Conservation (phyloP, 2,888 invertebrate genomes). For the Drosophila nigritarsus region DNA sequence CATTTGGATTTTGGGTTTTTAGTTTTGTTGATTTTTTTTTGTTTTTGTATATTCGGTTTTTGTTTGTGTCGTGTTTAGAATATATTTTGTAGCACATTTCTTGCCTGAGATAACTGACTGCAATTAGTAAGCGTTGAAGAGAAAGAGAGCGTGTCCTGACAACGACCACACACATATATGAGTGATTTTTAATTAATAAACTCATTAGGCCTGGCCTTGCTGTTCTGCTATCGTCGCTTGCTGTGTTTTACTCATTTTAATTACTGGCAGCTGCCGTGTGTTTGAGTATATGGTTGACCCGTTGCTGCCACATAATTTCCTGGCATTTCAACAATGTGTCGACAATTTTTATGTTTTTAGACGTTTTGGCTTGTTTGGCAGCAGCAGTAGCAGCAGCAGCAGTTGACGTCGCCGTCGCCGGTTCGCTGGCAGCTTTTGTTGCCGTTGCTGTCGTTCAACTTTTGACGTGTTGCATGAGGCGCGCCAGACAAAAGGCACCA, state of each 20-base stretch:
- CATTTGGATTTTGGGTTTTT: neutral
- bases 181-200: slow-evolving; percentile 79
- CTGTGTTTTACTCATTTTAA: slow-evolving; percentile 72
- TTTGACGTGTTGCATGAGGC: slow-evolving; percentile 75
- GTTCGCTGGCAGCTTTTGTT: slow-evolving; percentile 68
- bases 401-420: slow-evolving; percentile 53
- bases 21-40: neutral
- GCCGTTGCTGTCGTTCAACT: slow-evolving; percentile 78
- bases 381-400: slow-evolving; percentile 17
- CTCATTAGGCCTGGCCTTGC: slow-evolving; percentile 68
- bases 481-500: slow-evolving; percentile 60
- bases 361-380: slow-evolving; percentile 50
- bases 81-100: slow-evolving; percentile 55
- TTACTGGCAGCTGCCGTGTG: slow-evolving; percentile 71
- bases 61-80: slow-evolving; percentile 46
- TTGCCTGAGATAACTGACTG: slow-evolving; percentile 23
- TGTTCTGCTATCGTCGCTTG: slow-evolving; percentile 21
- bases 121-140: slow-evolving; percentile 44
- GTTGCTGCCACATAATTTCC: slow-evolving; percentile 71
- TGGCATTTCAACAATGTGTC: slow-evolving; percentile 75
- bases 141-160: slow-evolving; percentile 29
- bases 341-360: slow-evolving; percentile 72
- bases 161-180: slow-evolving; percentile 36
- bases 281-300: slow-evolving; percentile 45
- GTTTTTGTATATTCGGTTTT: slow-evolving; percentile 2